These are phyloP conservation scores for Carettochelys insculpta DNA, from an alignment of 2,113 vertebrate genomes.

Conservation along the genomic window DNA sequence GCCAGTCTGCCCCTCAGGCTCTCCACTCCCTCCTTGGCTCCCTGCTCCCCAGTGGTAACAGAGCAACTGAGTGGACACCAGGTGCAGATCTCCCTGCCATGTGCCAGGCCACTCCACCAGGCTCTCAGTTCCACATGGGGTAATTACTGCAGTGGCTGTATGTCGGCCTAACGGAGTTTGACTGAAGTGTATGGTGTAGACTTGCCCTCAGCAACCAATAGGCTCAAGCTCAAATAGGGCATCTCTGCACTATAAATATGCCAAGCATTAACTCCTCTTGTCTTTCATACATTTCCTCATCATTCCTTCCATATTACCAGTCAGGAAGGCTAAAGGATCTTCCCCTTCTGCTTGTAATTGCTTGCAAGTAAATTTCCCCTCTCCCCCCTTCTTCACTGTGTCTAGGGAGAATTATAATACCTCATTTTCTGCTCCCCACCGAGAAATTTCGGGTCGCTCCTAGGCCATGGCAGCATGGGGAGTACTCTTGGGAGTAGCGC, in stretches of 20 bases:
- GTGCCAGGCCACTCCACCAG: no score
- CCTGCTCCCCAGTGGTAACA: no score
- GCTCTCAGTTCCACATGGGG: no score
- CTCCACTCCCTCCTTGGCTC: no score
- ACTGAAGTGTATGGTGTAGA: no score
- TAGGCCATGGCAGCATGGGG: fast-evolving
- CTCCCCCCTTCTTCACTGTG: not conserved
- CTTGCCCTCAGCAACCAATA: not conserved
- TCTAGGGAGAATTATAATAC: not conserved
- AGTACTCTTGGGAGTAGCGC: fast-evolving
- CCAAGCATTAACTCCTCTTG: fast-evolving
- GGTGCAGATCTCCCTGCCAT: no score
- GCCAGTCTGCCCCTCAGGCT: no score
- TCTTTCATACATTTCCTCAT: not conserved
- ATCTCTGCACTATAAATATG: no score
- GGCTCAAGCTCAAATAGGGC: not conserved
- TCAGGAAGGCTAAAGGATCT: not conserved
- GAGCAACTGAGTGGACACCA: no score
- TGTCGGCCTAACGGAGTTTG: no score
- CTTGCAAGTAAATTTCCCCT: not conserved
- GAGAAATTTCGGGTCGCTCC: not conserved
- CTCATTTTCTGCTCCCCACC: not conserved
- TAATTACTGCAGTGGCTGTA: no score
- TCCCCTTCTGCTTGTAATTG: not conserved
- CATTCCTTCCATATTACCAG: not conserved